Conservation (phyloP, 2,113 vertebrate genomes). For the Mesoclemmys tuberculata region DNA sequence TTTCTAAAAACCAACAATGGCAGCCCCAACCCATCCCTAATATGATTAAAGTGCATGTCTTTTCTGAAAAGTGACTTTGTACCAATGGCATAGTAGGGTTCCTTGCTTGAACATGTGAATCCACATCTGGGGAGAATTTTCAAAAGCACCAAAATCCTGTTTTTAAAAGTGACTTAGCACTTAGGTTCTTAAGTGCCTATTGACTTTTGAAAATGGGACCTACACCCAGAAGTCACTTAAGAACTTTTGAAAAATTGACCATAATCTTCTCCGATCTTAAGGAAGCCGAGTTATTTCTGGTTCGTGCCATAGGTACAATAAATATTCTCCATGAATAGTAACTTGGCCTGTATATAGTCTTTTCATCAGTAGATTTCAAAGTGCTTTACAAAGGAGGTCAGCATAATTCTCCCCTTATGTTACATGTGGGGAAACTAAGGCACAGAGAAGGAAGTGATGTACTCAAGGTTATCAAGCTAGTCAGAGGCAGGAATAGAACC, state of each 20-base stretch:
- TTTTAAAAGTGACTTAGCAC: neutral
- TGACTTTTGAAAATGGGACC: neutral
- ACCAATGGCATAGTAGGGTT: no score
- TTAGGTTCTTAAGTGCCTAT: neutral
- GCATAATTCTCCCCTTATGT: neutral
- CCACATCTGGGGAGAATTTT: no score
- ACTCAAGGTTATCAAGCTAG: neutral
- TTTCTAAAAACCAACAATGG: fast-evolving
- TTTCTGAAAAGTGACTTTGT: no score
- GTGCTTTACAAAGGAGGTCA: neutral
- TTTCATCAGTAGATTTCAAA: neutral
- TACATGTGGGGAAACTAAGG: neutral
- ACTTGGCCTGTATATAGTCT: no score
- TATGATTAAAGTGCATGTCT: neutral
- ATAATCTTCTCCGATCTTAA: fast-evolving
- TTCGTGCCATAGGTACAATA: neutral
- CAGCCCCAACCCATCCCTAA: neutral
- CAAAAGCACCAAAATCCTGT: fast-evolving
- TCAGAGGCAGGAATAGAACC: neutral
- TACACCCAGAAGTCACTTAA: neutral
- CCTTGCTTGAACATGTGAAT: no score
- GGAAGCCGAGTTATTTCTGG: neutral
- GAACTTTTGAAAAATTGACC: neutral
- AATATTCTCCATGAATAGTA: no score
- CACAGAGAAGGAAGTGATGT: neutral